Evolutionary conservation across 2,888 invertebrate species (phyloP).

Genomic region (Lacanobia oleracea): DNA sequence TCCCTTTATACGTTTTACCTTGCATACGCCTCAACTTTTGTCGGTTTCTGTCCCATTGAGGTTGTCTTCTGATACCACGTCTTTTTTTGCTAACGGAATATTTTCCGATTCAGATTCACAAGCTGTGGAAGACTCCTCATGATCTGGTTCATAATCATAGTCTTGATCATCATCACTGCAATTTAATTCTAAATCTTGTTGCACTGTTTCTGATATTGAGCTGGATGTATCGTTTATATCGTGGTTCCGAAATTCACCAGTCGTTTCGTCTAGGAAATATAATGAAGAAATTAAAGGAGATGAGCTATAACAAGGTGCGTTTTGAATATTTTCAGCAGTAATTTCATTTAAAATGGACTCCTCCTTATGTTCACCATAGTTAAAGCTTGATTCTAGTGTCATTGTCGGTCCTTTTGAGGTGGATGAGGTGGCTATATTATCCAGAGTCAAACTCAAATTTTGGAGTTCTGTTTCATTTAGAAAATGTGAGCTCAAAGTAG

Average conservation of each 20-base stretch:
- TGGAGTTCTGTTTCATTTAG: no score
- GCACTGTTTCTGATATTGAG: conserved; percentile 10
- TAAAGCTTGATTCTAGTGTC: no score
- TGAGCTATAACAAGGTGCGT: no score
- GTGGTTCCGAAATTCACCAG: conserved; percentile 11
- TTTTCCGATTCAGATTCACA: conserved; percentile 18
- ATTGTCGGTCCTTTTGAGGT: no score
- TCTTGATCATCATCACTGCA: conserved; percentile 28
- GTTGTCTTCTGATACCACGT: conserved; percentile 22
- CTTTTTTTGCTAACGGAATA: conserved; percentile 17
- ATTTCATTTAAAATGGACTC: no score
- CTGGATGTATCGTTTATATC: conserved; percentile 8
- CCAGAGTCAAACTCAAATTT: no score
- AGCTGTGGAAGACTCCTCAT: conserved; percentile 14
- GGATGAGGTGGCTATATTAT: no score
- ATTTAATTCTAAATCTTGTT: conserved; percentile 18
- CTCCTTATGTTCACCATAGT: no score
- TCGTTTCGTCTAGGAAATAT: no score
- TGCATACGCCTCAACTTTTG: conserved; percentile 19
- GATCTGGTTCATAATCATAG: conserved; percentile 21
- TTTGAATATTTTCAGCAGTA: no score
- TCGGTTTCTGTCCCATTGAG: conserved; percentile 22
- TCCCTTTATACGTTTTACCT: conserved; percentile 20
- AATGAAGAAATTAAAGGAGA: no score
- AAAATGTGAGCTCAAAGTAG: no score